A percentile compares a stretch with the other conserved stretches of the same genome.
Conservation (phyloP, 2,888 invertebrate genomes). For the Cephus rjabovi region DNA sequence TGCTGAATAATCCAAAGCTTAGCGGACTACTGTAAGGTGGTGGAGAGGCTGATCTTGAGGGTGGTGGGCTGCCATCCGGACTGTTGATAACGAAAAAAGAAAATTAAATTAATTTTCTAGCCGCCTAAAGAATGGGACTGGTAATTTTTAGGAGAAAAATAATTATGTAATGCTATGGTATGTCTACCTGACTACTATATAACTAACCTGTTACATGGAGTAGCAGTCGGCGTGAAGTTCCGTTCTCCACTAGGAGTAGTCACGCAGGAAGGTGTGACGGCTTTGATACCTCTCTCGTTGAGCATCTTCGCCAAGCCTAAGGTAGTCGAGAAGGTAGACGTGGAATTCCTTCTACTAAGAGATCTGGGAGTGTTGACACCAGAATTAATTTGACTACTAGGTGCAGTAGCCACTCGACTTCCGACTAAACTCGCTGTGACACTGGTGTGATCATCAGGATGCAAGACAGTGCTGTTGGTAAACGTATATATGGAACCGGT, state of each 20-base stretch:
- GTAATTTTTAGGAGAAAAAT: not conserved
- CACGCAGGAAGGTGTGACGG: conserved; percentile 76
- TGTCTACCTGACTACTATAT: not conserved
- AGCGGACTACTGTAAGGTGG: conserved; percentile 60
- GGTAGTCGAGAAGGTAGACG: conserved; percentile 82
- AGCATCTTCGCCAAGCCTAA: conserved; percentile 81
- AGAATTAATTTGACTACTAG: conserved; percentile 62
- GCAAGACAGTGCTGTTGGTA: conserved; percentile 90
- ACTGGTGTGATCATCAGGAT: conserved; percentile 86
- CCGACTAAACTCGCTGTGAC: conserved; percentile 74
- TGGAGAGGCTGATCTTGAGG: conserved; percentile 71
- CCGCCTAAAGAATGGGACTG: not conserved
- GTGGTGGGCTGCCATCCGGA: conserved; percentile 77
- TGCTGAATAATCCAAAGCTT: conserved; percentile 70
- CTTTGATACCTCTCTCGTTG: conserved; percentile 81
- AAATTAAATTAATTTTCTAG: not conserved
- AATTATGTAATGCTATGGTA: not conserved
- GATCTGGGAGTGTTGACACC: conserved; percentile 61
- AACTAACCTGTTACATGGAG: conserved; percentile 74
- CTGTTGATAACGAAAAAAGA: conserved; percentile 68
- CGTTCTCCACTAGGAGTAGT: conserved; percentile 75
- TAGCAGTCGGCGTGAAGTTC: conserved; percentile 84
- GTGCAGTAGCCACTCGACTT: conserved; percentile 76
- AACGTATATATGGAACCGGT: conserved; percentile 86
- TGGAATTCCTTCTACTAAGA: conserved; percentile 82